These are phyloP conservation scores for Nipponacmea schrenckii DNA, from an alignment of 2,888 invertebrate species.

Conservation along the genomic window DNA sequence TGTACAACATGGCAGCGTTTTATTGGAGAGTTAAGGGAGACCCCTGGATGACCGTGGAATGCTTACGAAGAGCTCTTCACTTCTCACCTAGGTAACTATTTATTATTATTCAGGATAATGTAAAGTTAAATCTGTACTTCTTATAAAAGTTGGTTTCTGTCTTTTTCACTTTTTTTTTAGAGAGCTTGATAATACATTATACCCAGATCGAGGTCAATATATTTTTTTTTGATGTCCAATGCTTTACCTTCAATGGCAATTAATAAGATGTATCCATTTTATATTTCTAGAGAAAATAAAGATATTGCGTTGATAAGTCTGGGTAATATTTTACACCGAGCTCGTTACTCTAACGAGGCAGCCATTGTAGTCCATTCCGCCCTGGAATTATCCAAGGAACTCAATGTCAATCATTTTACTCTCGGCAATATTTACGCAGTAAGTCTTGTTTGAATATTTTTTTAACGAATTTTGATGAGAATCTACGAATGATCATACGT, in stretches of 20 bases:
- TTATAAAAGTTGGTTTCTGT: too few relatives aligned
- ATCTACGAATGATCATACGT: too few relatives aligned
- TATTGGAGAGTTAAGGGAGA: slow-evolving; percentile 83
- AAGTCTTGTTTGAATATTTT: slow-evolving; percentile 28
- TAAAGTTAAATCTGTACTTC: too few relatives aligned
- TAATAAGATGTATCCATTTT: too few relatives aligned
- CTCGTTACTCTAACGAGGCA: slow-evolving; percentile 77
- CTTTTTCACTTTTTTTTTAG: too few relatives aligned
- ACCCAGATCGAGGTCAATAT: too few relatives aligned
- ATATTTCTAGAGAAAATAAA: slow-evolving; percentile 69
- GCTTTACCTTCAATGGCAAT: too few relatives aligned
- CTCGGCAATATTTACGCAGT: slow-evolving; percentile 81
- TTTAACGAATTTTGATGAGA: too few relatives aligned
- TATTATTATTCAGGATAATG: too few relatives aligned
- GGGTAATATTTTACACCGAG: slow-evolving; percentile 79
- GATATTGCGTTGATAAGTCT: slow-evolving; percentile 80
- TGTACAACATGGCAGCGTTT: slow-evolving; percentile 82
- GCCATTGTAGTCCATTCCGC: slow-evolving; percentile 79
- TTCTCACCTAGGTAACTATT: slow-evolving; percentile 76
- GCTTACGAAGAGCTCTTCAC: slow-evolving; percentile 80
- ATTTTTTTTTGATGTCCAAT: too few relatives aligned
- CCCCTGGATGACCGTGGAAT: slow-evolving; percentile 82
- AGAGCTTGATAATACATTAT: too few relatives aligned
- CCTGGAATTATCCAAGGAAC: slow-evolving; percentile 76
- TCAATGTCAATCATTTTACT: slow-evolving; percentile 72